A percentile compares a stretch with the other conserved stretches of the same genome.
Evolutionary conservation across 2,797 vertebrate genomes (phyloP).

Genomic region (Sebastes nivosus): DNA sequence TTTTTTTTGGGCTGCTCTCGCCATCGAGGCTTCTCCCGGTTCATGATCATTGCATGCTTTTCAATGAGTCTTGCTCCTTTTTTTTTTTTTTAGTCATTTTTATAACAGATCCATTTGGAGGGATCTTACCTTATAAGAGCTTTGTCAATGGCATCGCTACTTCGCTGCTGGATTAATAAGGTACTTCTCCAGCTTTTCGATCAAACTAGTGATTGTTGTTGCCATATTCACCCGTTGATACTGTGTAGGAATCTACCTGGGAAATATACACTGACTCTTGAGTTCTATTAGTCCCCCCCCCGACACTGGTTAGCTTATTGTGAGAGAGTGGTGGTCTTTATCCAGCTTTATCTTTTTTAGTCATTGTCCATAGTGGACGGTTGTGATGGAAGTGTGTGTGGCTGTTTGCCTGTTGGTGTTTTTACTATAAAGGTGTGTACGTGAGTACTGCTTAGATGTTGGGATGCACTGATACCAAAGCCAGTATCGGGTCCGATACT

Average conservation of each 20-base stretch:
- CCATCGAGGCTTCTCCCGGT: constrained; percentile 25
- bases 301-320: constrained; percentile 58
- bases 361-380: constrained; percentile 64
- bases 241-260: constrained; percentile 72
- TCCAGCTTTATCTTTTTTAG: constrained; percentile 56
- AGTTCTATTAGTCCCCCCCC: constrained; percentile 49
- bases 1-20: not conserved
- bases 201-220: constrained; percentile 63
- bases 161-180: constrained; percentile 58
- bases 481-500: too few species aligned
- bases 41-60: constrained; percentile 58
- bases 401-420: constrained; percentile 55
- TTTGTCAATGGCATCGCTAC: constrained; percentile 61
- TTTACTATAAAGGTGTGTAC: constrained; percentile 45
- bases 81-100: constrained; percentile 32
- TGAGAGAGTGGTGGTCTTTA: constrained; percentile 44
- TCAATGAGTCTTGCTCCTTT: constrained; percentile 20
- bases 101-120: constrained; percentile 22
- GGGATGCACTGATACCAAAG: too few species aligned
- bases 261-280: constrained; percentile 42
- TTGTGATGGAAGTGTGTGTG: constrained; percentile 58
- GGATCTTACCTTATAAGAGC: constrained; percentile 52
- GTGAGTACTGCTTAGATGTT: constrained; percentile 44
- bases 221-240: constrained; percentile 71
- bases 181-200: constrained; percentile 55